Conservation (phyloP, 1,140 invertebrate genomes). For the Solenopsis fugax region DNA sequence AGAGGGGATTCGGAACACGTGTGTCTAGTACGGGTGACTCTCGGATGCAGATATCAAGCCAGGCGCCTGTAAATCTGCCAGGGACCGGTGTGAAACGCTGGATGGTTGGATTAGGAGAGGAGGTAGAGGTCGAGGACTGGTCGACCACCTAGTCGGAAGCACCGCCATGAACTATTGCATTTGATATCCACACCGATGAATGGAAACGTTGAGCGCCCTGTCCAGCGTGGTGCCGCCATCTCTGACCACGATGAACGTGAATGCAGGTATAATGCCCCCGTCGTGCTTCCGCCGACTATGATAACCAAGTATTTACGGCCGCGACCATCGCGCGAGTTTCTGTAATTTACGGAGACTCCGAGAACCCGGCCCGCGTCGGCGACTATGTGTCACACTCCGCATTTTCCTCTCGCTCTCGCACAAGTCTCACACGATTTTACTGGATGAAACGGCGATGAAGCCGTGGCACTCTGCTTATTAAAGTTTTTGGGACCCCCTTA, state of each 20-base stretch:
- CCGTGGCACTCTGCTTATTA: background rate
- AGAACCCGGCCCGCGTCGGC: conserved; percentile 40
- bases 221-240: conserved; percentile 72
- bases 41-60: conserved; percentile 75
- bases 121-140: conserved; percentile 77
- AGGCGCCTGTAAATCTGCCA: conserved; percentile 76
- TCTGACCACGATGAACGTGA: conserved; percentile 76
- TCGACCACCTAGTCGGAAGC: conserved; percentile 78
- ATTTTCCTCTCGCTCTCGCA: background rate
- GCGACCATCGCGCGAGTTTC: conserved; percentile 77
- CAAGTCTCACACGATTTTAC: conserved; percentile 28
- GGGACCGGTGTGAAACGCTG: conserved; percentile 75
- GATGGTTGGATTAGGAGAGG: conserved; percentile 74
- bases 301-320: conserved; percentile 86
- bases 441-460: background rate
- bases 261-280: conserved; percentile 81
- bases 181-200: conserved; percentile 81
- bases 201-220: conserved; percentile 77
- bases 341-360: conserved; percentile 81
- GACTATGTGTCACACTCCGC: conserved; percentile 49
- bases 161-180: conserved; percentile 79
- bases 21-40: conserved; percentile 64
- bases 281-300: conserved; percentile 83
- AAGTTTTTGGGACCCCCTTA: background rate
- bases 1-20: conserved; percentile 67